Conservation (phyloP, 2,888 invertebrate genomes). For the Thysanoteuthis rhombus region DNA sequence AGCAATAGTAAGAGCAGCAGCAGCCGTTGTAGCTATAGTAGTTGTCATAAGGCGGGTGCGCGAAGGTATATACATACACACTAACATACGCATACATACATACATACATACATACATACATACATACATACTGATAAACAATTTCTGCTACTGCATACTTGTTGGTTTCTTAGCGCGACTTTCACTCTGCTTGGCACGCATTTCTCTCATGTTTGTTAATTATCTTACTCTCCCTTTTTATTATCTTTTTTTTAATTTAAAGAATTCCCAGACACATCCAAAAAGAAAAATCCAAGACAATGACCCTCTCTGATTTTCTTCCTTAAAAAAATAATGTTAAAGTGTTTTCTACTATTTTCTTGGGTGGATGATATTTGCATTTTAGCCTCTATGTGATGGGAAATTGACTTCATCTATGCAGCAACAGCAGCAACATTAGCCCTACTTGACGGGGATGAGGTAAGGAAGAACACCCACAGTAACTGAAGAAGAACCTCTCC, state of each 20-base stretch:
- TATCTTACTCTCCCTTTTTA: no score
- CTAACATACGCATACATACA: no score
- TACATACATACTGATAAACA: no score
- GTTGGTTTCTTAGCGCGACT: background rate
- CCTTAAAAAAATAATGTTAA: no score
- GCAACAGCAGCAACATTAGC: background rate
- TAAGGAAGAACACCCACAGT: background rate
- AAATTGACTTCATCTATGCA: background rate
- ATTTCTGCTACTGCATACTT: background rate
- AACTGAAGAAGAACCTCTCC: background rate
- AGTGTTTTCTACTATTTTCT: no score
- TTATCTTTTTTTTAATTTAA: no score
- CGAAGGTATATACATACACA: background rate
- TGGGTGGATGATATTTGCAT: no score
- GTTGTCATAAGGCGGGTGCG: background rate
- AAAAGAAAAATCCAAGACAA: no score
- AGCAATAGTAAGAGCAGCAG: background rate
- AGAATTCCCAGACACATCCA: no score
- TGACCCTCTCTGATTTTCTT: no score
- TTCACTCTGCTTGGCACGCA: background rate
- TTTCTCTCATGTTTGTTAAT: no score
- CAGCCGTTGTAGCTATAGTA: background rate
- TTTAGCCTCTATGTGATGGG: background rate
- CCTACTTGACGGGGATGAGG: constrained; percentile 21
- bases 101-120: no score